Evolutionary conservation across 2,797 vertebrate genomes (phyloP).

Genomic region (Anniella stebbinsi): DNA sequence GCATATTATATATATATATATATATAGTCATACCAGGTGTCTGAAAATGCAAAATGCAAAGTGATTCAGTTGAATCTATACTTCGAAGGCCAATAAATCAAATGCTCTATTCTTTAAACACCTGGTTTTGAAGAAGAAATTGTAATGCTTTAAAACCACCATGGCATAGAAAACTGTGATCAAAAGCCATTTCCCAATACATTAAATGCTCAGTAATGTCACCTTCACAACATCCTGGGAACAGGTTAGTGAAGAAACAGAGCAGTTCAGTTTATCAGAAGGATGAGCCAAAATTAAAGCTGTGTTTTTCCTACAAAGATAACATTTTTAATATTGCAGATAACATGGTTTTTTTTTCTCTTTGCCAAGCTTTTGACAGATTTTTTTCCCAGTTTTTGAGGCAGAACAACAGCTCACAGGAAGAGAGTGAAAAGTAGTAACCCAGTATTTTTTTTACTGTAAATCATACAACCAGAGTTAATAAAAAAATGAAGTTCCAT

Average conservation of each 20-base stretch:
- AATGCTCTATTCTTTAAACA: background rate
- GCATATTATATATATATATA: background rate
- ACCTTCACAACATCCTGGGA: conserved; percentile 9
- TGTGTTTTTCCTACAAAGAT: conserved; percentile 10
- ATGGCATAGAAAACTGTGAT: background rate
- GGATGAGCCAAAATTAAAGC: conserved; percentile 33
- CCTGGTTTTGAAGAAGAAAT: background rate
- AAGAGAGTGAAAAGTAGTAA: conserved; percentile 5
- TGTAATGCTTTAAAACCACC: background rate
- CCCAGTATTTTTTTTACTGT: conserved; percentile 50
- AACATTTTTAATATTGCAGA: background rate
- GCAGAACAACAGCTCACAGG: conserved; percentile 52
- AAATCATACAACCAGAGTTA: conserved; percentile 2
- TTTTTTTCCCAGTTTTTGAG: conserved; percentile 45
- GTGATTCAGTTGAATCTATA: background rate
- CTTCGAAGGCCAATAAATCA: conserved; percentile 18
- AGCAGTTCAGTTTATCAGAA: conserved; percentile 22
- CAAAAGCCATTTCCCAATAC: conserved; percentile 26
- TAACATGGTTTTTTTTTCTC: conserved; percentile 1
- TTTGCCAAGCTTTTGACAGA: conserved; percentile 44
- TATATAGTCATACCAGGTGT: background rate
- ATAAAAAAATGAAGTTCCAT: conserved; percentile 29
- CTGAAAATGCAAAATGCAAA: conserved; percentile 17
- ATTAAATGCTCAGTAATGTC: conserved; percentile 24
- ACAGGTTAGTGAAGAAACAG: background rate